phyloP scores from a whole-genome alignment of 2,797 vertebrate species.

The Coluber constrictor region DNA sequence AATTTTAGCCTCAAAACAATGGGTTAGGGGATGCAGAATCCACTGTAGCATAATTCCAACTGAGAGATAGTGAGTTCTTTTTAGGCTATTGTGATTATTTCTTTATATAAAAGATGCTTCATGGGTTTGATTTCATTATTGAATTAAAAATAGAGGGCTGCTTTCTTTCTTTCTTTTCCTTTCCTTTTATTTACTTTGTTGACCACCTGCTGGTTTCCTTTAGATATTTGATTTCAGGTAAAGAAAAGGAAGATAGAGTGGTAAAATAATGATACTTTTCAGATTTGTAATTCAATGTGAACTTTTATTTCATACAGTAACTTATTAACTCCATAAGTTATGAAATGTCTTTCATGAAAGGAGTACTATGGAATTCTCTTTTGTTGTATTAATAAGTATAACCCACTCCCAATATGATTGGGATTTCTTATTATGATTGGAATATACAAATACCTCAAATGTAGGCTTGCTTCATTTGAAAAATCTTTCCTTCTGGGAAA shows the following conservation, averaged over 20 bases:
- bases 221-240: background rate
- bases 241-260: background rate
- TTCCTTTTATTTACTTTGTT: background rate
- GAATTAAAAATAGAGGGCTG: conserved; percentile 18
- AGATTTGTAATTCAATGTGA: conserved; percentile 11
- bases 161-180: background rate
- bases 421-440: background rate
- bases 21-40: background rate
- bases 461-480: background rate
- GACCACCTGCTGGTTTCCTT: background rate
- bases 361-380: background rate
- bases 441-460: background rate
- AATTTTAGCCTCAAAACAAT: conserved; percentile 34
- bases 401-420: background rate
- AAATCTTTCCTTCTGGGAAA: background rate
- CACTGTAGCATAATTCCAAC: conserved; percentile 16
- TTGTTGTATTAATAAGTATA: background rate
- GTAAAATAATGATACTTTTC: background rate
- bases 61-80: conserved; percentile 32
- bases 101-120: conserved; percentile 23
- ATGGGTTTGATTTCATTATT: conserved; percentile 39
- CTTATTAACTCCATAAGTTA: background rate
- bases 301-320: background rate
- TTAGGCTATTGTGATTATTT: conserved; percentile 32
- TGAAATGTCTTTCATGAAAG: background rate